Base-by-base conservation (phyloP, 2,113 vertebrate species). In the Mirza zaza region DNA sequence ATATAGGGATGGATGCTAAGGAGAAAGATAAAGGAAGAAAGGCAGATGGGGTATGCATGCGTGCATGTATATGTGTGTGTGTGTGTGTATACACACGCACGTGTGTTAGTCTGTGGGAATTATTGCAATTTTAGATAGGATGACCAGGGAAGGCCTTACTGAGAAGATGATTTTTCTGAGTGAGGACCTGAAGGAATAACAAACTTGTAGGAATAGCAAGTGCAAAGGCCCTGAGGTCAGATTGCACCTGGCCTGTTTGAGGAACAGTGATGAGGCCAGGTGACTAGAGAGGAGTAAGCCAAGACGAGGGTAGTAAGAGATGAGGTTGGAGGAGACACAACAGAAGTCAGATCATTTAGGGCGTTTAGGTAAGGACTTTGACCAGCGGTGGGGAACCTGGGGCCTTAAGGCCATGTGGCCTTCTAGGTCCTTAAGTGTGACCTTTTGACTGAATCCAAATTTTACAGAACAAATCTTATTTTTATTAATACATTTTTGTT, bases 11-110 rank as follows among this genome's bases (percentile, higher is more conserved):
- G 34, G 29, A 52, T 80, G 80, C 39, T 81, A 65, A 29, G 5
- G 39, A 86, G 63, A 67, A 63, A 77, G 29, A 55, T 21, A 29
- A 57, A 79, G 59, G 45, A 20, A 6, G 21, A 15, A 21, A 67
- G 36, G 27, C 25, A n/a, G 12, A 1, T 11, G 45, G 7, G 8
- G 14, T 8, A 4, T 29, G 4, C 5, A 1, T 29, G 5, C 20
- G 12, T 20, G 29, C 3, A 3, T 23, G 8, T 36, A 11, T 52
- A 36, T 14, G 55, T 4, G 3, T 52, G 50, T 23, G 9, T 36
- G 14, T 59, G 45, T 14, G 55, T 4, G 4, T 55, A 15, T 55
- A 45, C 1, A 1, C 42, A 45, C 42, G 13, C 9, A 11, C 18
- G 5, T 4, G 1, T 21, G 6, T 27, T 11, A 11, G 21, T 5